Evolutionary conservation across 2,113 vertebrate genomes (phyloP), one percentile per base, ranked within the genome.

Genomic region (Pygoscelis adeliae): DNA sequence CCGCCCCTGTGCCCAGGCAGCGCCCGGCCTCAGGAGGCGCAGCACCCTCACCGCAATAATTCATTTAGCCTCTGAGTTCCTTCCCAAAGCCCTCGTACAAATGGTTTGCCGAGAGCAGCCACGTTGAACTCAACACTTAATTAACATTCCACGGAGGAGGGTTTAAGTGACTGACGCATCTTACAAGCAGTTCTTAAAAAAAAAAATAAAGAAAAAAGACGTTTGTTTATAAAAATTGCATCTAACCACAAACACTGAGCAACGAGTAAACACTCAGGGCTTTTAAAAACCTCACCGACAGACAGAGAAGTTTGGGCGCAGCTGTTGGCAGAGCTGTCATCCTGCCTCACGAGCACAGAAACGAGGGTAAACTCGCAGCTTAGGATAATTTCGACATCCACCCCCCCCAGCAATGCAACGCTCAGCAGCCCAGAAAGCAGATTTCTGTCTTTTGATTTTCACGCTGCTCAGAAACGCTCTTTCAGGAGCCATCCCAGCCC

Each of bases 161-260:
- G 36, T 17, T 66, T 38, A 66, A 87, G 58, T 53, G 86, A 89
- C 83, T 93, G 93, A 89, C 87, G 73, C 56, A 62, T 2, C 4
- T 55, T 47, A 63, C 56, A 90, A 56, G 62, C 89, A 76, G 40
- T 2, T 71, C 76, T 85, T 67, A 90, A 83, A 76, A 55, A 36
- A 49, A 11, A 22, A 6, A 76, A 63, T 19, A 40, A 6, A 15
- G 61, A 63, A 36, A n/a, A 9, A 13, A 32, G 5, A 52, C 59
- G 81, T 90, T 27, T 93, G 81, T 91, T 91, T 91, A 87, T 46
- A 95, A 91, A 91, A 89, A 83, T 23, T 14, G 55, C 78, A 61
- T 55, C 78, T 65, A 85, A 71, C 70, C 87, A 49, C 95, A 90
- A 82, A 71, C 18, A 55, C 0, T 87, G 61, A 78, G 72, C 72